Base-by-base conservation (phyloP, 2,888 invertebrate genomes). In the Pseudolycoriella hygida region DNA sequence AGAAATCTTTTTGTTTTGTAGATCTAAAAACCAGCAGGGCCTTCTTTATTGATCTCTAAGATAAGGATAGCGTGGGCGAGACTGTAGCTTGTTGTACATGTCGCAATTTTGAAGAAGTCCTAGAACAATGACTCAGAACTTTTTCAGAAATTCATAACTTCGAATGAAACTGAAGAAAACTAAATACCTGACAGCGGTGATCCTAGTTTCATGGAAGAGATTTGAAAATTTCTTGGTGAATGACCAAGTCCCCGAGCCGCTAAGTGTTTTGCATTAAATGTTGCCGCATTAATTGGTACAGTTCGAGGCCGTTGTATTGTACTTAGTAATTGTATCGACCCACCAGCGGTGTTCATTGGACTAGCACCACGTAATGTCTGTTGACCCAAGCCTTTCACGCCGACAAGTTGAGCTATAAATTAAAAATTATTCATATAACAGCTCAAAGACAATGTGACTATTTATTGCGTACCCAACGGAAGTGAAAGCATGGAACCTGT, bases 401-500 rank as follows among this genome's bases (percentile, higher is more conserved):
- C 72, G 39, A 53, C 50, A 18, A 53, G 40, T 48, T 52, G 66
- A 58, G 66, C 66, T 66, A 58, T 46, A 59, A 45, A 42, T 18
- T 39, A 32, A 45, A 45, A 17, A 38, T 10, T 14, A 38, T 12
- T 38, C 14, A 17, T 37, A 42, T 42, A 42, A 42, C 5, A 40
- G 6, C 17, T 17, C 8, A 30, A 44, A 39, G 31, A 19, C 15
- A 39, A 17, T 20, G 15, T 39, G 32, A 32, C 17, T 30, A 40
- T 40, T n/a, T n/a, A n/a, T n/a, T n/a, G 60, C 61, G 64, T 55
- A 76, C 76, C 74, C 53, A 76, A 73, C 49, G 76, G 76, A 52
- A 76, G 59, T 46, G 75, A 74, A 40, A 76, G 67, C 58, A 76
- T 71, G 4, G 74, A 72, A 3, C 70, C 69, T 14, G 53, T 52